Evolutionary conservation across 2,113 vertebrate genomes (phyloP).

Genomic region (Poeciliopsis prolifica): DNA sequence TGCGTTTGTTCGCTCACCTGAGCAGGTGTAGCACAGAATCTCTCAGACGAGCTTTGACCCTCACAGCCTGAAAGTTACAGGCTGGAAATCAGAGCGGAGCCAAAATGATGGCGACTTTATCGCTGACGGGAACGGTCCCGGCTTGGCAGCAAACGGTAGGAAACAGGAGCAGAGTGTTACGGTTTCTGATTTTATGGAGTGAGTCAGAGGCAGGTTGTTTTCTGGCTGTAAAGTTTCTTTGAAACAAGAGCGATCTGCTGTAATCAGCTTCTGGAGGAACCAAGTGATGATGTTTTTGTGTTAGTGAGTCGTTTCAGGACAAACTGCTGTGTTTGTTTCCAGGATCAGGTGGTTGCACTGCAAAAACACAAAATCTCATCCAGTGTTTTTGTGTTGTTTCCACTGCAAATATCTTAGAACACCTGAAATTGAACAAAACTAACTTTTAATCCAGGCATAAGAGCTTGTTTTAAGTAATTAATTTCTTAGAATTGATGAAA

Average conservation of each 20-base stretch:
- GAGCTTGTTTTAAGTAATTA: too few species aligned
- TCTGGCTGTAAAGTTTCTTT: neutral
- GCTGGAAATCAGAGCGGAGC: constrained; percentile 29
- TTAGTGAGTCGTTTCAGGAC: constrained; percentile 30
- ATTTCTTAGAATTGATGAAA: too few species aligned
- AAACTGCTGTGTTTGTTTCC: constrained; percentile 14
- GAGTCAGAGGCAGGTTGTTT: neutral
- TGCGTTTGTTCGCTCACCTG: constrained; percentile 62
- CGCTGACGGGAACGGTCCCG: constrained; percentile 69
- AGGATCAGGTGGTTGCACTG: neutral
- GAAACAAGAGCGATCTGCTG: neutral
- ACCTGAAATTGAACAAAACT: too few species aligned
- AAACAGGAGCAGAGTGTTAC: neutral
- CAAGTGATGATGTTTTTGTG: neutral
- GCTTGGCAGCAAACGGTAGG: constrained; percentile 81
- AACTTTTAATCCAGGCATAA: too few species aligned
- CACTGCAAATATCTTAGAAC: too few species aligned
- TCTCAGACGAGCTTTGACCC: constrained; percentile 23
- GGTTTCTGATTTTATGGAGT: neutral
- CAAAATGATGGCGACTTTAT: constrained; percentile 81
- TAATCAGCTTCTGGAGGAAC: neutral
- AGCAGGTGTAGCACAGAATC: constrained; percentile 58
- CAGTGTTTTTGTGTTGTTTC: too few species aligned
- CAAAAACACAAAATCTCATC: too few species aligned
- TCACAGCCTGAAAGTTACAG: constrained; percentile 19